A percentile compares a stretch with the other conserved stretches of the same genome.
Conservation (phyloP, 2,888 invertebrate genomes). For the Mystacides longicornis region DNA sequence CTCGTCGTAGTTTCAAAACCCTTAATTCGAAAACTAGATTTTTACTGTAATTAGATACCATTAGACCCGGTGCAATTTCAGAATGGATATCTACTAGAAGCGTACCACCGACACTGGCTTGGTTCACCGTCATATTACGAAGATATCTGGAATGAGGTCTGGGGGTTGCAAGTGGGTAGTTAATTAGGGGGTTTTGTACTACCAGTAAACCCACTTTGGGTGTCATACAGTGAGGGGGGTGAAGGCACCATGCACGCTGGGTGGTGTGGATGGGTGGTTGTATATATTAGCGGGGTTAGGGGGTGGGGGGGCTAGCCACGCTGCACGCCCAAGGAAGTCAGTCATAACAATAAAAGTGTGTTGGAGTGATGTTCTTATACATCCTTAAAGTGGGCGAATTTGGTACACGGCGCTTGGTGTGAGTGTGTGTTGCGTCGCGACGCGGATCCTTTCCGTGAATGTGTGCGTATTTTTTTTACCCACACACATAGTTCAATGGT, state of each 20-base stretch:
- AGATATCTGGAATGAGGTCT: background rate
- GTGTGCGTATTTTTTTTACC: no score
- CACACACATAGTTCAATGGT: no score
- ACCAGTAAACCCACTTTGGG: background rate
- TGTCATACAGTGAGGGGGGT: background rate
- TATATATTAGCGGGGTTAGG: background rate
- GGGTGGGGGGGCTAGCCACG: conserved; percentile 5
- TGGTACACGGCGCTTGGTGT: background rate
- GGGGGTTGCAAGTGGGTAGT: conserved; percentile 3
- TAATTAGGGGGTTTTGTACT: conserved; percentile 1
- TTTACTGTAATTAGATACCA: background rate
- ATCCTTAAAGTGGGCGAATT: background rate
- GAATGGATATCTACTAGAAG: background rate
- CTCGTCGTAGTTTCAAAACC: no score
- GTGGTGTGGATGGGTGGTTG: background rate
- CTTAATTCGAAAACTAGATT: background rate
- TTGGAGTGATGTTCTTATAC: conserved; percentile 10
- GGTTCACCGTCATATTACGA: no score
- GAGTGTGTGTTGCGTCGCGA: no score
- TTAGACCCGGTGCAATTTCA: background rate
- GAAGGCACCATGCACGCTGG: background rate
- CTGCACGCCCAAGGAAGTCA: conserved; percentile 15
- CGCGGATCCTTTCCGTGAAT: no score
- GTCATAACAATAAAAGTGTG: conserved; percentile 19
- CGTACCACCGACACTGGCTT: no score